Evolutionary conservation across 2,113 vertebrate species (phyloP), one percentile per base, ranked within the genome.

Genomic region (Labrus mixtus): DNA sequence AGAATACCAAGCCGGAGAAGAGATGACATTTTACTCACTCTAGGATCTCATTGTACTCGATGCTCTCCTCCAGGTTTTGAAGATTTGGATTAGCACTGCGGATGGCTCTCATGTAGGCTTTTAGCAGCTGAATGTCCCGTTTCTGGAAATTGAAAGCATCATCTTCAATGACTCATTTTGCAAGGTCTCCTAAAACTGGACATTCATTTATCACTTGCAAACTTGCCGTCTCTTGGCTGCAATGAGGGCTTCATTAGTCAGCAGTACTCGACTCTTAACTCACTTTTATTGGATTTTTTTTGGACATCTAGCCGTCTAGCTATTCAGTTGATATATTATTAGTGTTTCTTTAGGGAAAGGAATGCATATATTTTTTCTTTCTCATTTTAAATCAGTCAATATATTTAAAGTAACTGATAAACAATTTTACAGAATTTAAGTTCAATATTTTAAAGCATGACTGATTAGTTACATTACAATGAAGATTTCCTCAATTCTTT

Each of bases 1-100:
- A 37, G 17, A 63, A 16, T 8, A 33, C 0, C 11, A 53, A 46
- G 8, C 19, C 7, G 6, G 7, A 55, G 9, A 41, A 17, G 41
- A 41, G 33, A 61, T 36, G 8, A 58, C 36, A 20, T 16, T 53
- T 20, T 0, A 93, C 97, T 96, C 87, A 99, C 98, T 98, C 98
- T 61, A 99, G 92, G 88, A 99, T 99, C 87, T 99, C 98, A 0
- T 99, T 99, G 95, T 99, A 99, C 79, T 99, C 98, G 11, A 98
- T 98, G 75, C 96, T 99, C 91, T 99, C 97, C 87, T 99, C 97
- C 69, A 99, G 94, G 93, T 98, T 99, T 91, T 98, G 97, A 81
- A 99, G 94, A 91, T 98, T 99, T 43, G 98, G 97, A 92, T 98
- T 99, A 73, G 97, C 97, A n/a, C 96, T 99, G 85, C 98, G 97